Evolutionary conservation across 2,797 vertebrate genomes (phyloP).

Genomic region (Pseudomugil gertrudae): DNA sequence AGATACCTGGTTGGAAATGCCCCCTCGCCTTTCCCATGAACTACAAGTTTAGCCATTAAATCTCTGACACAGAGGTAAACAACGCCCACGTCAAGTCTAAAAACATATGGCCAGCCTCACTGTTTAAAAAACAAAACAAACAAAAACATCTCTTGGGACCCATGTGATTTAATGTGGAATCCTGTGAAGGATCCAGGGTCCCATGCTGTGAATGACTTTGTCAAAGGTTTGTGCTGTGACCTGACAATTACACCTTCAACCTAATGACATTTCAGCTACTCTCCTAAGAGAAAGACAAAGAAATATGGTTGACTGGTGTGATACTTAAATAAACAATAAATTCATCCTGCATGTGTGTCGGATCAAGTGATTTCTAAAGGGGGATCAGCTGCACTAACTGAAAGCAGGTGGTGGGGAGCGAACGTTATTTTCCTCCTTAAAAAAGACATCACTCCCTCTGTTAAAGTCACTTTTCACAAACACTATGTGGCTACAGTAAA

Average conservation of each 20-base stretch:
- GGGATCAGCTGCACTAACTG: constrained; percentile 26
- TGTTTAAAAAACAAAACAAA: not conserved
- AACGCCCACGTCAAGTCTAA: not conserved
- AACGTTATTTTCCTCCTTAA: not conserved
- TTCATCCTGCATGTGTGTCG: not conserved
- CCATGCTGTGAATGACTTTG: not conserved
- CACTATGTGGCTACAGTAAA: not conserved
- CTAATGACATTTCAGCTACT: constrained; percentile 13
- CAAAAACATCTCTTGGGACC: not conserved
- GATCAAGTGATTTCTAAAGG: not conserved
- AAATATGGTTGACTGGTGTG: not conserved
- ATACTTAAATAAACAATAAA: not conserved
- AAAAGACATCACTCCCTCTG: constrained; percentile 9
- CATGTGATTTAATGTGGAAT: not conserved
- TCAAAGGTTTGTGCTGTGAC: constrained; percentile 1
- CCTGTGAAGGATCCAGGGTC: not conserved
- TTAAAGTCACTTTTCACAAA: constrained; percentile 14
- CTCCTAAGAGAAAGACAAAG: not conserved
- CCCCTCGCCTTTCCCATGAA: not conserved
- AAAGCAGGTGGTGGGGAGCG: constrained; percentile 34
- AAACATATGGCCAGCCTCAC: constrained; percentile 1
- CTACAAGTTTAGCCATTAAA: constrained; percentile 13
- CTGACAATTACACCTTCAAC: not conserved
- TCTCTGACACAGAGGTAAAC: constrained; percentile 19
- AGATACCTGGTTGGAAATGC: not conserved